Evolutionary conservation across 1,140 invertebrate species (phyloP).

Genomic region (Saxidomus purpurata): DNA sequence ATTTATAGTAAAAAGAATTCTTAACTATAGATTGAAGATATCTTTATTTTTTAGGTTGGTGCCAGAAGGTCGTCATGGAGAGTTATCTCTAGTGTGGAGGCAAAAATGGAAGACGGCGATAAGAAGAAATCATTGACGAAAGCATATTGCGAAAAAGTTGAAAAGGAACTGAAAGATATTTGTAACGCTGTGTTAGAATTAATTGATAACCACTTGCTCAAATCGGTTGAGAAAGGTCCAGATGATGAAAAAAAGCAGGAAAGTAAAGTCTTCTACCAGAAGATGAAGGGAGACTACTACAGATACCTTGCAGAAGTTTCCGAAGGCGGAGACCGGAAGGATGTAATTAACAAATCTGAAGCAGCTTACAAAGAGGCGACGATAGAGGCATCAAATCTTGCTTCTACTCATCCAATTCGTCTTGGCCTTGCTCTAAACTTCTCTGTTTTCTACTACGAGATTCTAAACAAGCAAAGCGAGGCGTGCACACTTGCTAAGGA

Average conservation of each 20-base stretch:
- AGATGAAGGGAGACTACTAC: conserved; percentile 97
- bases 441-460: conserved; percentile 99
- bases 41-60: conserved; percentile 88
- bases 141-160: conserved; percentile 97
- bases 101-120: conserved; percentile 93
- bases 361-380: conserved; percentile 98
- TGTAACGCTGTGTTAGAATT: conserved; percentile 99
- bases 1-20: too few relatives aligned
- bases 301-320: conserved; percentile 99
- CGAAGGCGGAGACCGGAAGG: conserved; percentile 96
- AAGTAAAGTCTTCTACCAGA: conserved; percentile 56
- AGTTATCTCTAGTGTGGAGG: conserved; percentile 99
- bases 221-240: conserved; percentile 61
- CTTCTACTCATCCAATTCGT: conserved; percentile 96
- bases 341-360: conserved; percentile 97
- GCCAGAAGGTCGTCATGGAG: conserved; percentile 98
- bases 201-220: conserved; percentile 95
- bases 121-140: conserved; percentile 88
- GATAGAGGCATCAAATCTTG: conserved; percentile 96
- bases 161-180: conserved; percentile 99
- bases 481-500: conserved; percentile 87
- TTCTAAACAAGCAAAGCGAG: conserved; percentile 96
- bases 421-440: conserved; percentile 97
- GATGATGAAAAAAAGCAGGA: conserved; percentile 23
- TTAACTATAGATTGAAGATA: too few relatives aligned